Evolutionary conservation across 2,797 vertebrate species (phyloP), one percentile per base, ranked within the genome.

Genomic region (Eulemur mongoz): DNA sequence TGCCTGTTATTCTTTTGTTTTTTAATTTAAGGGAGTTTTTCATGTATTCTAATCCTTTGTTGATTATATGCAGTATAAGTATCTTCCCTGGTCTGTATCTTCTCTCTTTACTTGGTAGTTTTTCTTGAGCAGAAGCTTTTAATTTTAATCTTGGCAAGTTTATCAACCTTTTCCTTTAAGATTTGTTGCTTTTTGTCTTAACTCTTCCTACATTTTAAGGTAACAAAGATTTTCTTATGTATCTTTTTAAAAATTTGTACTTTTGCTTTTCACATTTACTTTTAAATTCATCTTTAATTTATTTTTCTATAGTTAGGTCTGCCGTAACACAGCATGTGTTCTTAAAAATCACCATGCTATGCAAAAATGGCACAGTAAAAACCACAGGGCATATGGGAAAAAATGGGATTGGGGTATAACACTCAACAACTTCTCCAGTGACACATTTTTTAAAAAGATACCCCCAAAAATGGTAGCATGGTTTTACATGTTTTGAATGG

Each of bases 181-280:
- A 22, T 59, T 75, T 54, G 89, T 90, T 91, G 22, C 17, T 43
- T 90, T 95, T 87, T 91, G 54, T 72, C 32, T 63, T 79, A 78
- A 61, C 50, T 89, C 40, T 61, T 67, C 32, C 17, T 57, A 7
- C 81, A 48, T 69, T 86, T 32, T 91, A 63, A 96, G n/a, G 45
- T 87, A 91, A 82, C 23, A 70, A 86, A 45, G 23, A n/a, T 82
- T 93, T 81, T 72, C 14, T 89, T 13, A 17, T 13, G 6, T 76
- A 27, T 72, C 38, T 90, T 81, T 93, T 80, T 7, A 2, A 50
- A 83, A 43, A 89, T 14, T 76, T 88, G 17, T 79, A 50, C 23
- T 72, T 91, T 57, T 67, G 25, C 13, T 67, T 94, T 94, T 92
- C 72, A 92, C 52, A 73, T 89, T 96, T 89, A 40, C 65, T 50